Percentiles rank a stretch among this genome's conserved stretches.
phyloP scores from a whole-genome alignment of 2,113 vertebrate genomes.

The Elgaria multicarinata region DNA sequence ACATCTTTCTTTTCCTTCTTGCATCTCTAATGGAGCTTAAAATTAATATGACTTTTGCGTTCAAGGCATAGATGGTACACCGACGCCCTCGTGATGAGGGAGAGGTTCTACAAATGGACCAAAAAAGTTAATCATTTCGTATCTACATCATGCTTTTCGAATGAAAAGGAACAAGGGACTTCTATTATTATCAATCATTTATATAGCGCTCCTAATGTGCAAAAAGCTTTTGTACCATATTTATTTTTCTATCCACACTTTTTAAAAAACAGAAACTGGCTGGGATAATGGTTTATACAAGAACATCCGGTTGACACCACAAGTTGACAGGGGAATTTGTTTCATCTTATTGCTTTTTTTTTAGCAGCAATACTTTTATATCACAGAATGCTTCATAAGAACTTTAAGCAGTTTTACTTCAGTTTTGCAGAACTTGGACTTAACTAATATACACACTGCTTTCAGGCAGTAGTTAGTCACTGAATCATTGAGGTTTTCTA shows the following conservation, averaged over 20 bases:
- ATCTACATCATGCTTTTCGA: slow-evolving; percentile 30
- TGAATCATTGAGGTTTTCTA: neutral
- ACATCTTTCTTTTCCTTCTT: slow-evolving; percentile 62
- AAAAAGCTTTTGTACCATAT: neutral
- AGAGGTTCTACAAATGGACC: slow-evolving; percentile 10
- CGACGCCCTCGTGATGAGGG: slow-evolving; percentile 33
- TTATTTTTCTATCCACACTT: neutral
- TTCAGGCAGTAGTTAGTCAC: neutral
- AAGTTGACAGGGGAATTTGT: neutral
- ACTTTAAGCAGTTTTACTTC: too few species aligned
- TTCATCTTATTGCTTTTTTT: too few species aligned
- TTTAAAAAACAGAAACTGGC: neutral
- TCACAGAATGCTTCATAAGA: neutral
- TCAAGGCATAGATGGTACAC: slow-evolving; percentile 56
- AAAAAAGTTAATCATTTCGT: slow-evolving; percentile 24
- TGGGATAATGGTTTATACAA: neutral
- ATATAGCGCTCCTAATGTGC: too few species aligned
- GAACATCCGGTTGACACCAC: neutral
- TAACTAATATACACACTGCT: neutral
- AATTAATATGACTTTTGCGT: slow-evolving; percentile 69
- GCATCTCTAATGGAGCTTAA: slow-evolving; percentile 70
- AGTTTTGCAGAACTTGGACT: neutral
- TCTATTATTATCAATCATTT: slow-evolving; percentile 3
- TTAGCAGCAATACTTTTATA: neutral
- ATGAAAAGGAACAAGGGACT: neutral